A percentile compares a stretch with the other conserved stretches of the same genome.
phyloP scores from a whole-genome alignment of 2,888 invertebrate species.

The Apotomis betuletana region DNA sequence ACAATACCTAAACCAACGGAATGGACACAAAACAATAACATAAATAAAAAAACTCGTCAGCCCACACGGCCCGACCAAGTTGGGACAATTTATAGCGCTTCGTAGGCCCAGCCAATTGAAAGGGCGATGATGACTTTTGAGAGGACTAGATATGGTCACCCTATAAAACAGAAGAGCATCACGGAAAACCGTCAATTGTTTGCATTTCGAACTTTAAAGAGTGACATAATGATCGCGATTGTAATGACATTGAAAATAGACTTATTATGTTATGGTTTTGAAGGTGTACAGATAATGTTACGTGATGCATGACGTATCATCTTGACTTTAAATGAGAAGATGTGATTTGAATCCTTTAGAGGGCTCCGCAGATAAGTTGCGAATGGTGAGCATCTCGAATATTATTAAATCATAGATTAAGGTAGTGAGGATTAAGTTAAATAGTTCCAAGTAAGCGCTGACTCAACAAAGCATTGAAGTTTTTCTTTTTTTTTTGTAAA shows the following conservation, averaged over 20 bases:
- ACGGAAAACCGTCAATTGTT: background rate
- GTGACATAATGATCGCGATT: background rate
- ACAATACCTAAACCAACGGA: conserved; percentile 8
- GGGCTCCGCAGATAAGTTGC: conserved; percentile 36
- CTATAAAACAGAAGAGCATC: conserved; percentile 5
- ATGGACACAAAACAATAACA: conserved; percentile 30
- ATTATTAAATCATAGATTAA: conserved; percentile 39
- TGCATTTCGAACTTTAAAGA: background rate
- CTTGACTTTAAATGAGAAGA: conserved; percentile 45
- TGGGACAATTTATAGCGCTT: conserved; percentile 26
- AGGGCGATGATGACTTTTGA: conserved; percentile 23
- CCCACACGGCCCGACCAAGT: conserved; percentile 20
- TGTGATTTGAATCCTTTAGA: conserved; percentile 45
- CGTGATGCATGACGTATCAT: conserved; percentile 35
- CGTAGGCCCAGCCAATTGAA: conserved; percentile 10
- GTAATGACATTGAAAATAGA: background rate
- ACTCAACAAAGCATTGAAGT: conserved; percentile 1
- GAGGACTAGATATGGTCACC: conserved; percentile 31
- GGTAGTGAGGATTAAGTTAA: conserved; percentile 7
- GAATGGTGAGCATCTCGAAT: conserved; percentile 22
- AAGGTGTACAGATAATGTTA: conserved; percentile 4
- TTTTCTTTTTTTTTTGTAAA: background rate
- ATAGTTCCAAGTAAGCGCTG: background rate
- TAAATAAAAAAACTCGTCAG: conserved; percentile 21
- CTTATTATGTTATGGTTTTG: background rate